Percentiles rank a stretch among this genome's conserved stretches.
Conservation (phyloP, 1,140 invertebrate genomes). For the Drosophila azteca region DNA sequence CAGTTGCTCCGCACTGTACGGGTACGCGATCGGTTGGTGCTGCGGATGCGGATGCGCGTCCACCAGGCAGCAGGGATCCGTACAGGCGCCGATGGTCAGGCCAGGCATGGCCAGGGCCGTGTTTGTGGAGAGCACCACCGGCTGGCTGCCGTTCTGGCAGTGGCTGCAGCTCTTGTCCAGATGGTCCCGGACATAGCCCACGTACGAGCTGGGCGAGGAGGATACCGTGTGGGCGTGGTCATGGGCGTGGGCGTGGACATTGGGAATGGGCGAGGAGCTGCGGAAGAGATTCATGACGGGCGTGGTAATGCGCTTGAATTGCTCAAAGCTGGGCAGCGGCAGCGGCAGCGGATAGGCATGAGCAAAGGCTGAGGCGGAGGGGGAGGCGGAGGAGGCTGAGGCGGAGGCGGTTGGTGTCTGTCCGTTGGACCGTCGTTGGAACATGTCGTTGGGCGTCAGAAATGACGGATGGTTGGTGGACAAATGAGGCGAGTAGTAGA, state of each 20-base stretch:
- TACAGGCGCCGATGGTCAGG: slow-evolving; percentile 70
- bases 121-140: slow-evolving; percentile 78
- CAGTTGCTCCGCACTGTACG: slow-evolving; percentile 65
- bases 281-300: slow-evolving; percentile 83
- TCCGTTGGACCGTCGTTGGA: slow-evolving; percentile 61
- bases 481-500: slow-evolving; percentile 63
- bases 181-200: slow-evolving; percentile 80
- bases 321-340: slow-evolving; percentile 72
- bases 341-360: slow-evolving; percentile 44
- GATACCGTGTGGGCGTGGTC: slow-evolving; percentile 68
- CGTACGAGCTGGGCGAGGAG: slow-evolving; percentile 73
- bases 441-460: slow-evolving; percentile 34
- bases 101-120: slow-evolving; percentile 69
- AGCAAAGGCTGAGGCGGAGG: slow-evolving; percentile 38
- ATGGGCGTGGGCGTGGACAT: slow-evolving; percentile 50
- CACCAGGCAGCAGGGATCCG: slow-evolving; percentile 73
- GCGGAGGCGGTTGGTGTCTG: slow-evolving; percentile 59
- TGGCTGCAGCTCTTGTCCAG: slow-evolving; percentile 80
- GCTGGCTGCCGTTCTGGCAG: slow-evolving; percentile 80
- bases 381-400: slow-evolving; percentile 22
- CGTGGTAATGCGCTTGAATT: slow-evolving; percentile 77
- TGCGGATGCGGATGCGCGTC: slow-evolving; percentile 81
- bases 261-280: slow-evolving; percentile 57
- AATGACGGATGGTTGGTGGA: slow-evolving; percentile 41
- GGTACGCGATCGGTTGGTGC: slow-evolving; percentile 75